Evolutionary conservation across 2,797 vertebrate genomes (phyloP), one percentile per base, ranked within the genome.

Genomic region (Aldrovandia affinis): DNA sequence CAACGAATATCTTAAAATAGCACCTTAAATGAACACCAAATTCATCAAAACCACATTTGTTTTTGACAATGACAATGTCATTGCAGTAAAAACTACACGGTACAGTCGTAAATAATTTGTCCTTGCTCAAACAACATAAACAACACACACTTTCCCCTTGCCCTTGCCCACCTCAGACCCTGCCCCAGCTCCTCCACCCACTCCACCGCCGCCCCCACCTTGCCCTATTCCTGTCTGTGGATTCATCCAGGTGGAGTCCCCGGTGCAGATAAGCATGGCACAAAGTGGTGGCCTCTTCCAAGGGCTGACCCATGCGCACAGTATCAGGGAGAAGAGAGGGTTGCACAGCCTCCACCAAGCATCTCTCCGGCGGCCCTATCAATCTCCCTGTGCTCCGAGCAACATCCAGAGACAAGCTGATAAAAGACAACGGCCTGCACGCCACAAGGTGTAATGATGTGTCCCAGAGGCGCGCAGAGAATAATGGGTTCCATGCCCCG

Each of bases 371-470:
- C 55, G 22, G 28, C 68, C 84, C 68, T 54, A 85, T 81, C 84
- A 81, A 81, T 81, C 83, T 84, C 47, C 25, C 36, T 42, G n/a
- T 22, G 63, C 78, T 75, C 84, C 18, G 33, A 52, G 79, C 30
- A 80, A 33, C 63, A 50, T 70, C 54, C 70, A 12, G 68, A 73
- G 70, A 80, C 80, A 80, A 61, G 79, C 80, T 81, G 68, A 75
- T 80, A 42, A 78, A 78, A 57, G 68, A 54, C 80, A 39, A 39
- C 70, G 12, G 68, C 84, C 68, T 33, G 80, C 79, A 57, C n/a
- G 20, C 39, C 42, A 44, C 54, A 10, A 59, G 68, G 84, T 85
- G 84, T 79, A 85, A 77, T 77, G 78, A 80, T 55, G 83, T 80
- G 77, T 68, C 63, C 78, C 50, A 30, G 83, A 84, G 78, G 83